Evolutionary conservation across 2,797 vertebrate species (phyloP).

Genomic region (Petrocephalus schoutedeni): DNA sequence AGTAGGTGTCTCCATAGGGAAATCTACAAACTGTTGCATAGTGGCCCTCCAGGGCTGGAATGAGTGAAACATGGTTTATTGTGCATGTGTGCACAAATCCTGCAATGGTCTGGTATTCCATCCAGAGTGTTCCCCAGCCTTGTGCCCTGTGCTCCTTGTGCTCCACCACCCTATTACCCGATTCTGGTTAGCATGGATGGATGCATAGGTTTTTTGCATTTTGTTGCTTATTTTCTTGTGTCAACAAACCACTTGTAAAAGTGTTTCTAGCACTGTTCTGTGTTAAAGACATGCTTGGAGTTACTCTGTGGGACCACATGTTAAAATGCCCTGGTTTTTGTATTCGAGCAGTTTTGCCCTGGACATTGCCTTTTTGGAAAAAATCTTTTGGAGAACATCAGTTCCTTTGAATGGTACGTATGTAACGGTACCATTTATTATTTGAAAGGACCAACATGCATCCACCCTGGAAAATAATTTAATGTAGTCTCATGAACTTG

Average conservation of each 20-base stretch:
- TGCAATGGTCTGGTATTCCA: background rate
- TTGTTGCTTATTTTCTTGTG: background rate
- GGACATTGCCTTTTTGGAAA: background rate
- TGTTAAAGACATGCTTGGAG: background rate
- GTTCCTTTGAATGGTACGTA: background rate
- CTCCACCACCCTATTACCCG: background rate
- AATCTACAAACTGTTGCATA: background rate
- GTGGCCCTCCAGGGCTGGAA: background rate
- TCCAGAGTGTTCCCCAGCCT: background rate
- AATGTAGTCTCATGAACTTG: background rate
- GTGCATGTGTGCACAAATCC: background rate
- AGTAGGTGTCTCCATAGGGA: background rate
- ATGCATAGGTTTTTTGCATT: background rate
- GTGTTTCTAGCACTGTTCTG: background rate
- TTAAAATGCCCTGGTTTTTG: background rate
- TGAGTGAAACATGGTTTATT: background rate
- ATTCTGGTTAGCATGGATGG: background rate
- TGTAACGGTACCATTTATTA: background rate
- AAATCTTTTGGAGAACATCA: background rate
- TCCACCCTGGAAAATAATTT: background rate
- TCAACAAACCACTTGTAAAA: background rate
- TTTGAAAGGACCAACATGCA: background rate
- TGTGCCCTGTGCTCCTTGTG: background rate
- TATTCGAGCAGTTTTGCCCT: conserved; percentile 3
- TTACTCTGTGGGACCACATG: background rate